Percentiles rank a stretch among this genome's conserved stretches.
These are phyloP conservation scores for Gastrophysa polygoni DNA, from an alignment of 2,888 invertebrate species.

Conservation along the genomic window DNA sequence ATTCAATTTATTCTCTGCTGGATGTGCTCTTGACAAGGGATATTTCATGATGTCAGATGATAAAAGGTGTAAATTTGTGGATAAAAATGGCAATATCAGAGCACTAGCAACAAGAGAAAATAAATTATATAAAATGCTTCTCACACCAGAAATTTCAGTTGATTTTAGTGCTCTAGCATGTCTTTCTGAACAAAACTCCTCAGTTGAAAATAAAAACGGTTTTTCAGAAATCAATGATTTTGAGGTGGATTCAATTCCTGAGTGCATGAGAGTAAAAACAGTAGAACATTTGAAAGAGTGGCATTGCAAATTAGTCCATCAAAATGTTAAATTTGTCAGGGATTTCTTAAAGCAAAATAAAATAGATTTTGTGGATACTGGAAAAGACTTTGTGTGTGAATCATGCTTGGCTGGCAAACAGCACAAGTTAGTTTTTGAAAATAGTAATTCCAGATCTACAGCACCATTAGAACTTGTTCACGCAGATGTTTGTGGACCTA, in stretches of 20 bases:
- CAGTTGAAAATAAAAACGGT: neutral
- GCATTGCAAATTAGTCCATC: constrained; percentile 23
- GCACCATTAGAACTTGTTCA: constrained; percentile 42
- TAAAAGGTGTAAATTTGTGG: constrained; percentile 33
- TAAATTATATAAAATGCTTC: constrained; percentile 27
- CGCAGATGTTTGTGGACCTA: constrained; percentile 7
- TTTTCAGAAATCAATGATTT: neutral
- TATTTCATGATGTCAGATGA: constrained; percentile 32
- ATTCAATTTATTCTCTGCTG: constrained; percentile 42
- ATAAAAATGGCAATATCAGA: constrained; percentile 27
- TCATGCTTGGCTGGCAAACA: constrained; percentile 44
- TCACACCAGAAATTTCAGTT: neutral
- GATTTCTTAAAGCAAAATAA: constrained; percentile 19
- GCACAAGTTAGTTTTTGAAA: constrained; percentile 38
- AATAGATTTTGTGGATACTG: constrained; percentile 16
- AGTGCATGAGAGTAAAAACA: neutral
- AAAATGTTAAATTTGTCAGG: constrained; percentile 22
- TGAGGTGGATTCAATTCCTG: too few species aligned
- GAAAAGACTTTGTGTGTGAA: constrained; percentile 14
- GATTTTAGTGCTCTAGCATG: neutral
- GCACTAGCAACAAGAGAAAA: constrained; percentile 17
- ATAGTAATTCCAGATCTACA: constrained; percentile 34
- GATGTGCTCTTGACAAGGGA: constrained; percentile 40
- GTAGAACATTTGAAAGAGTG: constrained; percentile 18
- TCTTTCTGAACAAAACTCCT: neutral